Base-by-base conservation (phyloP, 2,888 invertebrate species). In the Linyphia triangularis region DNA sequence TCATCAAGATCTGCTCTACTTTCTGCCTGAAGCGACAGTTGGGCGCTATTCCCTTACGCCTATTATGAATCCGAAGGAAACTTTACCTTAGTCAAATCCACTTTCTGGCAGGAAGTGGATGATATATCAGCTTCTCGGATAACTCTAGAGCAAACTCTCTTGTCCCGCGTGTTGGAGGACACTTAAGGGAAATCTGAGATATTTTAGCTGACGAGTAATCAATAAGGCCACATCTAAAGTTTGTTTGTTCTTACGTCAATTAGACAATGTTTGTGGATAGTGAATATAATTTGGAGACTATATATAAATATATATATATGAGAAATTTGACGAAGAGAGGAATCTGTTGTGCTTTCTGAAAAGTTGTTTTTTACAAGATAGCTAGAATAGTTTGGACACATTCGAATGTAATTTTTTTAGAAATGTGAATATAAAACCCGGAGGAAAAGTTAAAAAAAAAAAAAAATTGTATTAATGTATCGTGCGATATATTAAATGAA, bases 91-190 rank as follows among this genome's bases (percentile, higher is more conserved):
- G 43, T 59, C 84, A 85, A 85, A 85, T 69, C 75, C 69, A 85
- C 84, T 85, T 85, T 85, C 77, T 85, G 84, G 69, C 84, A 77
- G 84, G 84, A 85, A 75, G 84, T 59, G 69, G 84, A 85, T 85
- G 77, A 85, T 77, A 85, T 85, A 77, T 85, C 84, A 85, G 84
- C 57, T 16, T 37, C 72, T 82, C 72, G 28, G 61, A 72, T 82
- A 82, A 72, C 82, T 30, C 67, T 26, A 70, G 37, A 7, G 69
- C 70, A 81, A 69, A 81, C 69, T 70, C 37, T 57, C 19, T 30
- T 59, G 59, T 37, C 22, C 40, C 37, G 26, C 37, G 63, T 40
- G 61, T 22, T 51, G 51, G 30, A 57, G 24, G 26, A 82, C 82
- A 82, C 82, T 82, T 82, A 72, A 33, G 43, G 9, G 82, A 28